Conservation (phyloP, 2,113 vertebrate genomes). For the Dromaius novaehollandiae region DNA sequence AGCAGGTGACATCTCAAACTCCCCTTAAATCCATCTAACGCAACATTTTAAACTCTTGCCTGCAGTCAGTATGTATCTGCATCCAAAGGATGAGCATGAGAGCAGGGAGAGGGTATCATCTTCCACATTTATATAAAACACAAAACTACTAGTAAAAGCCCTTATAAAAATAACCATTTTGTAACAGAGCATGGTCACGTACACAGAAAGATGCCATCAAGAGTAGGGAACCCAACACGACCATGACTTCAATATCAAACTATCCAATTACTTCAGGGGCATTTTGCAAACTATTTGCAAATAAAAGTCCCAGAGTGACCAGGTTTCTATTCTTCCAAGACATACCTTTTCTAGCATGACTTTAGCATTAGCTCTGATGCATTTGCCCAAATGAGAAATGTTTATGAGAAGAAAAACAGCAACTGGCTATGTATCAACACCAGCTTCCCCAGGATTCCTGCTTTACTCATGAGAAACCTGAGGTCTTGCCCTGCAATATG, state of each 20-base stretch:
- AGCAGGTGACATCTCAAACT: not conserved
- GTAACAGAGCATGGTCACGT: not conserved
- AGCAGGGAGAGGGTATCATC: not conserved
- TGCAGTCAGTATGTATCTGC: not conserved
- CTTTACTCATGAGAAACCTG: not conserved
- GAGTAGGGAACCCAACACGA: not conserved
- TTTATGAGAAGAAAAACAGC: not conserved
- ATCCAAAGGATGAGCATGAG: not conserved
- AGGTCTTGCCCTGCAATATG: not conserved
- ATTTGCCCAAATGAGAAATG: not conserved
- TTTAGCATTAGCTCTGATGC: not conserved
- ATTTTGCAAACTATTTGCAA: not conserved
- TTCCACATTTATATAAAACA: not conserved
- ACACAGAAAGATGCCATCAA: not conserved
- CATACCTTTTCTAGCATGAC: not conserved
- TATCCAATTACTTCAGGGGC: not conserved
- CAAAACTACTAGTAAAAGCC: not conserved
- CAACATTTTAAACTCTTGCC: not conserved
- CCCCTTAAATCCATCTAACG: not conserved
- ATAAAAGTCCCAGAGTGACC: not conserved
- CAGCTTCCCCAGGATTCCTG: not conserved
- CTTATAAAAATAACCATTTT: not conserved
- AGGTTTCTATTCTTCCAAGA: not conserved
- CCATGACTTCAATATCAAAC: not conserved
- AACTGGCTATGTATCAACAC: not conserved